Evolutionary conservation across 2,113 vertebrate species (phyloP).

Genomic region (Tachycineta bicolor): DNA sequence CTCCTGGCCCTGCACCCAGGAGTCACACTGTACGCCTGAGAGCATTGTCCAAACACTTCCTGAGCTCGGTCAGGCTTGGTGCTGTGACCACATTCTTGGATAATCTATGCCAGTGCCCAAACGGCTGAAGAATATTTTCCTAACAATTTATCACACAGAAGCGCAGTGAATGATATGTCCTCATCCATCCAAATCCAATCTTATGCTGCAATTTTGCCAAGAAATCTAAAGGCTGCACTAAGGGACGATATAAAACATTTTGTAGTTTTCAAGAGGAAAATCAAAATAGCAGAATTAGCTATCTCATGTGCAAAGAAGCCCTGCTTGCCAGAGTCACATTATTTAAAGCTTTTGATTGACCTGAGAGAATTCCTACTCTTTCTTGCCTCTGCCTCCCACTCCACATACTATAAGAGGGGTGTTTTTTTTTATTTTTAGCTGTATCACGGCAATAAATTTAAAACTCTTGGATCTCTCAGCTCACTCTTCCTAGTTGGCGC

Average conservation of each 20-base stretch:
- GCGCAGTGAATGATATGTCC: neutral
- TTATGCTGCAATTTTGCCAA: neutral
- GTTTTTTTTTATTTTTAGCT: neutral
- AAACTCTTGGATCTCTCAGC: constrained; percentile 6
- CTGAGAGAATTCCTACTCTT: constrained; percentile 12
- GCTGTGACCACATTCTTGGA: neutral
- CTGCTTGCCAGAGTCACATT: neutral
- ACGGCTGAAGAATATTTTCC: neutral
- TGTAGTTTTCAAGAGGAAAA: neutral
- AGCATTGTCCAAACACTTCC: neutral
- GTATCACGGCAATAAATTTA: constrained; percentile 40
- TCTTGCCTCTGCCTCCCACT: constrained; percentile 22
- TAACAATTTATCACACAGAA: neutral
- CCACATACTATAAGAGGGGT: neutral
- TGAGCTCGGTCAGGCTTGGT: neutral
- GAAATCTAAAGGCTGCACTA: neutral
- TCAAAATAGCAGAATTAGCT: neutral
- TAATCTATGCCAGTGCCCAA: neutral
- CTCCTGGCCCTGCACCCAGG: neutral
- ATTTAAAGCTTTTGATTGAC: constrained; percentile 51
- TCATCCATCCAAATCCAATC: neutral
- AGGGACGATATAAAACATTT: neutral
- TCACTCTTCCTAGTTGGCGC: constrained; percentile 23
- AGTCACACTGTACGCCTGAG: neutral
- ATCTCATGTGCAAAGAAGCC: neutral